These are phyloP conservation scores for Pseudomugil tenellus DNA, from an alignment of 2,797 vertebrate genomes.

Conservation along the genomic window DNA sequence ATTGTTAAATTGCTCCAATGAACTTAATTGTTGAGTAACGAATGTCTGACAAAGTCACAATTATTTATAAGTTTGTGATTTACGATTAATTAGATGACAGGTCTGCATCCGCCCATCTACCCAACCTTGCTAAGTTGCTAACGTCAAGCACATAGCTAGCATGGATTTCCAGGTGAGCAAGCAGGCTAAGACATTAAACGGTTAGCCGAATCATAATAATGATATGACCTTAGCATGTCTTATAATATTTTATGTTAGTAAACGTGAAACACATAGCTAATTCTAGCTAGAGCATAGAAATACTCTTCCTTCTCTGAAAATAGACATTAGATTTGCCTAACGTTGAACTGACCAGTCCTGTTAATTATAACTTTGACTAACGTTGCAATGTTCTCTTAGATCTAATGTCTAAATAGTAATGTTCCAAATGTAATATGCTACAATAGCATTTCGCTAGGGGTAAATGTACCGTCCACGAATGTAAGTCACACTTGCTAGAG, in stretches of 20 bases:
- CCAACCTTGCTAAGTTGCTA: slow-evolving; percentile 71
- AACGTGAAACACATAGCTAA: background rate
- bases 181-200: slow-evolving; percentile 36
- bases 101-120: slow-evolving; percentile 44
- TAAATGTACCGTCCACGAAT: background rate
- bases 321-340: background rate
- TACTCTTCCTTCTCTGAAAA: background rate
- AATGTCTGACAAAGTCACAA: background rate
- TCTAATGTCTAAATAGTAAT: background rate
- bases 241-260: background rate
- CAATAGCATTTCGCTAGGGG: background rate
- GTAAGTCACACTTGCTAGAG: slow-evolving; percentile 8
- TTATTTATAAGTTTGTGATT: background rate
- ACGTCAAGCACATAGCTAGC: slow-evolving; percentile 46
- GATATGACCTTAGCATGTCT: slow-evolving; percentile 12
- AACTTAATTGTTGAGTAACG: background rate
- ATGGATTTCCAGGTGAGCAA: slow-evolving; percentile 45
- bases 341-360: background rate
- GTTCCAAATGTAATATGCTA: background rate
- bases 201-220: slow-evolving; percentile 12
- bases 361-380: slow-evolving; percentile 11
- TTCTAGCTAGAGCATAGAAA: background rate
- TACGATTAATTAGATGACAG: background rate
- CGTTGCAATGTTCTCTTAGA: background rate
- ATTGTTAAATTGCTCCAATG: background rate